Conservation (phyloP, 23 tunicate species). For the Clavelina lepadiformis region DNA sequence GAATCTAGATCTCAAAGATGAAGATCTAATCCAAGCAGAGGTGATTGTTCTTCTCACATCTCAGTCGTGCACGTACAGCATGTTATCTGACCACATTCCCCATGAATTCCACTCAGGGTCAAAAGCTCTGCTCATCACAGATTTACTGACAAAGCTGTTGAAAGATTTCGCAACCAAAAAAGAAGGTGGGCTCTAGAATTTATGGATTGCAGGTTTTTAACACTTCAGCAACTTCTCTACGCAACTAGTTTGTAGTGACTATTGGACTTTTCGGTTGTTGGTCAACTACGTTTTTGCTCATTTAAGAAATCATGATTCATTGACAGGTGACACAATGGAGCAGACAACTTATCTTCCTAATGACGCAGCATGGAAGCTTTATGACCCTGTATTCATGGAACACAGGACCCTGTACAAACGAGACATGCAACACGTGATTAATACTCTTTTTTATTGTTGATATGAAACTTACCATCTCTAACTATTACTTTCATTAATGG, state of each 20-base stretch:
- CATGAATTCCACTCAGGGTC: constrained; percentile 65
- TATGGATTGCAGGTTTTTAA: background rate
- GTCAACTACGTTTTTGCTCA: background rate
- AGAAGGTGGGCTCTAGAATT: constrained; percentile 70
- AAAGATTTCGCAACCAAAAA: constrained; percentile 34
- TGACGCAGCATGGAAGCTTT: constrained; percentile 49
- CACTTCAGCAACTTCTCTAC: background rate
- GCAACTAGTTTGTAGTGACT: no score
- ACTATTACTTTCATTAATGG: no score
- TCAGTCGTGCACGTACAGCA: constrained; percentile 63
- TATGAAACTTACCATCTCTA: no score
- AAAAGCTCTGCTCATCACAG: constrained; percentile 21
- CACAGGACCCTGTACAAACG: constrained; percentile 67
- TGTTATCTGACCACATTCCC: constrained; percentile 57
- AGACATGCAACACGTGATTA: constrained; percentile 62
- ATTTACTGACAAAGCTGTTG: constrained; percentile 16
- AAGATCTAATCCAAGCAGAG: constrained; percentile 57
- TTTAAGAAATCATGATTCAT: background rate
- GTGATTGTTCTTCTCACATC: constrained; percentile 45
- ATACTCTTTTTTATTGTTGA: background rate
- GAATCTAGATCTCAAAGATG: constrained; percentile 36
- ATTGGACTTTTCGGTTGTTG: background rate
- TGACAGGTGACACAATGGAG: constrained; percentile 74
- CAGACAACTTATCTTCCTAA: constrained; percentile 68
- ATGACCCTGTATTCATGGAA: constrained; percentile 70